Conservation (phyloP, 2,888 invertebrate species). For the Sisyra terminalis region DNA sequence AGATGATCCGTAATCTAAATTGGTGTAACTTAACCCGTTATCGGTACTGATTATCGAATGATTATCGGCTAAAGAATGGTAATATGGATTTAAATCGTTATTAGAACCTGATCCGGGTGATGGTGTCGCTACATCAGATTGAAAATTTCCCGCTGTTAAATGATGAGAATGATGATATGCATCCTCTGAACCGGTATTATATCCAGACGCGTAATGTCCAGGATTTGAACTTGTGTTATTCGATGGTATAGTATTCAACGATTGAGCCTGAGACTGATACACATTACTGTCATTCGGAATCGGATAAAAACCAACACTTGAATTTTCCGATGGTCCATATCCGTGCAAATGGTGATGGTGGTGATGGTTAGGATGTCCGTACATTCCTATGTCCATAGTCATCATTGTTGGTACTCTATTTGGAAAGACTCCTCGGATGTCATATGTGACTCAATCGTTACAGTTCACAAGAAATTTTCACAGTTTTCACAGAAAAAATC, state of each 20-base stretch:
- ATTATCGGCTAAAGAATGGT: conserved; percentile 28
- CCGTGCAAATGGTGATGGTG: conserved; percentile 22
- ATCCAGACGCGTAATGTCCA: conserved; percentile 20
- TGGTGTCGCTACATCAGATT: conserved; percentile 18
- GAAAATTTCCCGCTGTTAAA: conserved; percentile 16
- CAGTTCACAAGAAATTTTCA: too few species aligned
- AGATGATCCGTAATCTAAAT: conserved; percentile 56
- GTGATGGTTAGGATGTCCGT: conserved; percentile 32
- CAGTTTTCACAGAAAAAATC: too few species aligned
- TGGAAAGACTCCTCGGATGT: too few species aligned
- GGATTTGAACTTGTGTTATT: conserved; percentile 9
- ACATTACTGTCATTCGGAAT: conserved; percentile 28
- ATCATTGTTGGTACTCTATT: conserved; percentile 32
- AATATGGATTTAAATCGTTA: conserved; percentile 29
- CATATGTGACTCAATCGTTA: too few species aligned
- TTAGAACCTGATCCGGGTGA: conserved; percentile 22
- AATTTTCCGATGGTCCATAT: too few species aligned
- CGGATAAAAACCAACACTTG: conserved; percentile 15
- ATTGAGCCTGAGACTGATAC: conserved; percentile 14
- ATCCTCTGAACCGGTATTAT: background rate
- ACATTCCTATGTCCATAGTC: conserved; percentile 73
- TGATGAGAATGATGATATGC: conserved; percentile 15
- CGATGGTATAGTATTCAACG: too few species aligned
- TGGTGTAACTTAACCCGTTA: conserved; percentile 78
- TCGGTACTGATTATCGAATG: conserved; percentile 62